A percentile compares a stretch with the other conserved stretches of the same genome.
These are phyloP conservation scores for Cercocebus atys DNA, from an alignment of 2,113 vertebrate species.

Conservation along the genomic window DNA sequence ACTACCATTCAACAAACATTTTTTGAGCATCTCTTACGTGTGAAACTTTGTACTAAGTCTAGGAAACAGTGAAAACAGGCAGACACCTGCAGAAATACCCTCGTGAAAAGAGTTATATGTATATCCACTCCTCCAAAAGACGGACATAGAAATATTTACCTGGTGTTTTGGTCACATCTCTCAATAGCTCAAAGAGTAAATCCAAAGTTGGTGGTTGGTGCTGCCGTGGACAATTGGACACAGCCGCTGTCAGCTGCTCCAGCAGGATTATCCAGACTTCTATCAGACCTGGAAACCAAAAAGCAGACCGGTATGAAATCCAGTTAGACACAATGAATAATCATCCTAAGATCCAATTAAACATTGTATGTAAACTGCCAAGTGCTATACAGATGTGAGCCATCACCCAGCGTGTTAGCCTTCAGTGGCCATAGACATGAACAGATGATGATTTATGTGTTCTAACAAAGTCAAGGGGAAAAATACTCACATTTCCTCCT, in stretches of 20 bases:
- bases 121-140: not conserved
- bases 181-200: slow-evolving; percentile 93
- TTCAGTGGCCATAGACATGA: not conserved
- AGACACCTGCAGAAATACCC: not conserved
- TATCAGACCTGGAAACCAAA: slow-evolving; percentile 91
- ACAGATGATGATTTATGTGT: not conserved
- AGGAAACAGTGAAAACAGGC: not conserved
- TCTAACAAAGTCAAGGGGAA: not conserved
- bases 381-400: fast-evolving
- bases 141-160: slow-evolving; percentile 83
- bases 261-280: slow-evolving; percentile 96
- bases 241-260: slow-evolving; percentile 95
- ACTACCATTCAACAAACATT: not conserved
- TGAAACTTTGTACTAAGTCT: not conserved
- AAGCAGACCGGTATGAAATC: not conserved
- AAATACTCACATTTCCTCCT: not conserved
- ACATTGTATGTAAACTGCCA: fast-evolving
- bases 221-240: slow-evolving; percentile 97
- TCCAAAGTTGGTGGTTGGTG: slow-evolving; percentile 97
- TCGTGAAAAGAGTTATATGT: not conserved
- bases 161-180: slow-evolving; percentile 91
- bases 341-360: not conserved
- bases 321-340: not conserved
- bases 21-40: not conserved
- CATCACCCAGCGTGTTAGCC: not conserved